These are phyloP conservation scores for Columba guinea DNA, from an alignment of 2,797 vertebrate species.

Conservation along the genomic window DNA sequence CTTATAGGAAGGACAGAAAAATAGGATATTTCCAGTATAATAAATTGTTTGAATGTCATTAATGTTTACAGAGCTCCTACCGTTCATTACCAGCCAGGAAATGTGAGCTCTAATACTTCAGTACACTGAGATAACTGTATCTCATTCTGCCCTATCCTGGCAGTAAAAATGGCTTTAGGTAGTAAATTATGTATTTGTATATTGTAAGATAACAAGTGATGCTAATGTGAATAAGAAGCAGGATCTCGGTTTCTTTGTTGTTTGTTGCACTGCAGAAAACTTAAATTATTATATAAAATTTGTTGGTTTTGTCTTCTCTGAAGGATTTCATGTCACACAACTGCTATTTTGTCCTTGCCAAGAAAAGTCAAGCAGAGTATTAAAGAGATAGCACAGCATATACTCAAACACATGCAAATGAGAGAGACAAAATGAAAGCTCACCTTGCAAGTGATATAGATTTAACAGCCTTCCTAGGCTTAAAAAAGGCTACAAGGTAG, in stretches of 20 bases:
- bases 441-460: neutral
- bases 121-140: neutral
- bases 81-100: neutral
- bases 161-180: neutral
- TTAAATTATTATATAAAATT: neutral
- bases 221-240: neutral
- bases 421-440: neutral
- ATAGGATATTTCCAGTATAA: neutral
- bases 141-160: neutral
- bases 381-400: constrained; percentile 18
- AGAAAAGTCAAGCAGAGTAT: neutral
- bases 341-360: constrained; percentile 24
- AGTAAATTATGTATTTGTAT: neutral
- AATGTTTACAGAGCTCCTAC: neutral
- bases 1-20: neutral
- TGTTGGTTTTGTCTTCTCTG: neutral
- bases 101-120: neutral
- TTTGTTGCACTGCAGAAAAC: neutral
- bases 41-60: neutral
- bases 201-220: neutral
- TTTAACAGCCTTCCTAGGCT: neutral
- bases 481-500: neutral
- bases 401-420: neutral
- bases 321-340: neutral
- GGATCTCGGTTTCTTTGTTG: neutral